A percentile compares a stretch with the other conserved stretches of the same genome.
Conservation (phyloP, 2,113 vertebrate species). For the Mustelus asterias region DNA sequence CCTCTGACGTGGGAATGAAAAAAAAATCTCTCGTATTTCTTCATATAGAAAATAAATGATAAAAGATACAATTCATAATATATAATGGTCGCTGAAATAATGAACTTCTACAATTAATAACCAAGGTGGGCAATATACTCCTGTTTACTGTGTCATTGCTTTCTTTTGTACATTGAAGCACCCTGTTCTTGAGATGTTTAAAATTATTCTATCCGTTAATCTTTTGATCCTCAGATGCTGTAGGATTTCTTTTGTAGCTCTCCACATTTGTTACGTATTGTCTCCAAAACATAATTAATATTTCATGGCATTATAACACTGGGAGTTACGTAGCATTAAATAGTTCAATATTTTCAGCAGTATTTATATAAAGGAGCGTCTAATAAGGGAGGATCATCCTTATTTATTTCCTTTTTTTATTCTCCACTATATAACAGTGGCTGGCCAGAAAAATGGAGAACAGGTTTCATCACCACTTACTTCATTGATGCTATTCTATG, state of each 20-base stretch:
- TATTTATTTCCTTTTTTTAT: neutral
- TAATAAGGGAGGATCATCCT: neutral
- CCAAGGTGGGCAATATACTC: neutral
- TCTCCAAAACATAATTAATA: slow-evolving; percentile 18
- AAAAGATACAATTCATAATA: neutral
- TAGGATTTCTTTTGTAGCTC: neutral
- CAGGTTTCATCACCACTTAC: neutral
- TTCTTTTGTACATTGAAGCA: neutral
- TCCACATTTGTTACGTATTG: neutral
- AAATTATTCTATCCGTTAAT: slow-evolving; percentile 8
- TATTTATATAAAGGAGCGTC: neutral
- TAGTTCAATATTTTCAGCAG: neutral
- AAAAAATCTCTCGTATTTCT: slow-evolving; percentile 12
- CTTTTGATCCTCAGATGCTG: neutral
- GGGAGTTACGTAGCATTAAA: neutral
- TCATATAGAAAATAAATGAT: slow-evolving; percentile 6
- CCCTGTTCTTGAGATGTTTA: neutral
- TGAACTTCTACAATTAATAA: neutral
- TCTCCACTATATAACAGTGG: neutral
- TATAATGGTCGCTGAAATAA: neutral
- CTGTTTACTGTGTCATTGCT: neutral
- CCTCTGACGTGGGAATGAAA: slow-evolving; percentile 19
- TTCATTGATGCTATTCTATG: neutral
- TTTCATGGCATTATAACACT: neutral
- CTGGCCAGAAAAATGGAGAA: neutral